Percentiles rank a stretch among this genome's conserved stretches.
Evolutionary conservation across 2,888 invertebrate genomes (phyloP).

Genomic region (Drosophila vallismaia): DNA sequence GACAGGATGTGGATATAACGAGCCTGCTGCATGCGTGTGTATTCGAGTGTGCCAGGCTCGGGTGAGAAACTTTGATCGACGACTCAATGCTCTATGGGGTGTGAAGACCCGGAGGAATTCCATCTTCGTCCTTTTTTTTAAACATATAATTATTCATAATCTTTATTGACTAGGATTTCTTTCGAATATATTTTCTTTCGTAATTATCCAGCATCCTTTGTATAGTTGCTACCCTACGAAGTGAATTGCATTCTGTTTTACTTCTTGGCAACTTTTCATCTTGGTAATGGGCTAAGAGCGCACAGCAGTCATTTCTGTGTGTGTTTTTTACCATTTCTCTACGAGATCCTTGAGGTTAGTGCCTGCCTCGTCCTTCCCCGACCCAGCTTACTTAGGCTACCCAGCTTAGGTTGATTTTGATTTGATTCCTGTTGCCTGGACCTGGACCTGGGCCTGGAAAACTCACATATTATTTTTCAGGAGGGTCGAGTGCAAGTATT

Average conservation of each 20-base stretch:
- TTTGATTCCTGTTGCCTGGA: constrained; percentile 30
- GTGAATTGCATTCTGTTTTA: constrained; percentile 24
- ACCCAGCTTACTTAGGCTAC: constrained; percentile 61
- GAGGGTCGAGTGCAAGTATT: constrained; percentile 27
- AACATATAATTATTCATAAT: too few species aligned
- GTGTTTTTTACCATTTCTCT: constrained; percentile 9
- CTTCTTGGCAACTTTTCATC: constrained; percentile 36
- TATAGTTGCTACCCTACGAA: constrained; percentile 5
- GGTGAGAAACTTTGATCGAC: constrained; percentile 33
- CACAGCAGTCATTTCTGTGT: constrained; percentile 9
- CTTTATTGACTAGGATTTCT: too few species aligned
- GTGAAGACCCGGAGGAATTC: not conserved
- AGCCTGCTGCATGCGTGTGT: constrained; percentile 43
- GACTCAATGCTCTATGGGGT: constrained; percentile 19
- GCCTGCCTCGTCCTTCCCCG: constrained; percentile 3
- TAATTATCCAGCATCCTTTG: too few species aligned
- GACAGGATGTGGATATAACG: constrained; percentile 74
- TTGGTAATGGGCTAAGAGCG: constrained; percentile 26
- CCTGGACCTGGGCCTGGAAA: constrained; percentile 18
- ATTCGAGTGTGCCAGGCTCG: constrained; percentile 39
- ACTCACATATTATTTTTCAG: constrained; percentile 1
- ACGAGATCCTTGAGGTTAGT: constrained; percentile 23
- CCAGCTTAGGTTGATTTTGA: constrained; percentile 67
- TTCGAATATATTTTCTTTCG: too few species aligned
- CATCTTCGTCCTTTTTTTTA: not conserved